Evolutionary conservation across 2,888 invertebrate species (phyloP), one percentile per base, ranked within the genome.

Genomic region (Harpalus rufipes): DNA sequence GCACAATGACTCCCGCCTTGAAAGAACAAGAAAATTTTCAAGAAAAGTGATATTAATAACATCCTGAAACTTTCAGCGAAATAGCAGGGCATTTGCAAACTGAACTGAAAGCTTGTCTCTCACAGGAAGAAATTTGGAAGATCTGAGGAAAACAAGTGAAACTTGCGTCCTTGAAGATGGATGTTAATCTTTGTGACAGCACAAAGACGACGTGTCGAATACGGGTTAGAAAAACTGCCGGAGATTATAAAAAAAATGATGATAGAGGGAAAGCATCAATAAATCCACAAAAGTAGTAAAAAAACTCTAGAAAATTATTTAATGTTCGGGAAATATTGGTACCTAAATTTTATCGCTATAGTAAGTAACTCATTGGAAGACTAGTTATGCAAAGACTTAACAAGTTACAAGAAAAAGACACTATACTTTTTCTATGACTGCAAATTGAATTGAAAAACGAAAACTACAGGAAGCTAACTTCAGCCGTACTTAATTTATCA

Each of bases 1-100:
- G 44, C 16, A 74, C 72, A 74, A 74, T 74, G 44, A 44, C 44
- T 74, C 16, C 12, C 7, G 39, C 18, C 32, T 32, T 74, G 10
- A 44, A 74, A 44, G 8, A 74, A 10, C 16, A 18, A 39, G 61
- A 61, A 41, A 89, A 90, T 95, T 96, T 88, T 91, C 92, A 68
- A 95, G 95, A 56, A 96, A 96, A 93, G 95, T 96, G 6, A 94
- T 95, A 10, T 91, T 96, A 80, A 93, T 96, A 86, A 95, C 96
- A 65, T 97, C 97, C 96, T 18, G 97, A 97, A 7, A 97, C 97
- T 86, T 97, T 97, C 5, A 7, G 96, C 97, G 91, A 96, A 86
- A 94, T 96, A 7, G 96, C 97, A 0, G 91, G 96, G 86, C 94
- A 95, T 87, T 93, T 97, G 94, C 96, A 1, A 93, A 93, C 88